Evolutionary conservation across 2,888 invertebrate species (phyloP), one percentile per base, ranked within the genome.

Genomic region (Temnothorax ravouxi): DNA sequence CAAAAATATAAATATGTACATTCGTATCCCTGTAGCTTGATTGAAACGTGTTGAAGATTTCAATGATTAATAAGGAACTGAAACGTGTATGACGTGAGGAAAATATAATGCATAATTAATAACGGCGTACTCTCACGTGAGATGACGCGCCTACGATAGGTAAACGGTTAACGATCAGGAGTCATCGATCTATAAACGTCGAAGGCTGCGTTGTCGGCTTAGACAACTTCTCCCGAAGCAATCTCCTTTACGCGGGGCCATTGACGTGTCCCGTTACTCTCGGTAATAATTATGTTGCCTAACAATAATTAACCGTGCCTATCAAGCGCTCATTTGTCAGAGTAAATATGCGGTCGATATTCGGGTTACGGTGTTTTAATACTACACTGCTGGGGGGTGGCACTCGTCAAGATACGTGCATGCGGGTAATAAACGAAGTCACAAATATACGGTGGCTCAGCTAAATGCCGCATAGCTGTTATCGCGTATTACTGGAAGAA

Each of bases 291-390:
- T 85, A 64, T 52, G 79, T 59, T 79, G 83, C 83, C 85, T 87
- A 88, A 86, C 85, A 86, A 89, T 90, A 90, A 92, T 91, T 91
- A 91, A 91, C 89, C 87, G 87, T 88, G 89, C 88, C 88, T 89
- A 92, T 91, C 91, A 91, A 92, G 89, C 90, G 91, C 87, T 89
- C 92, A 91, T 92, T 92, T 91, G 88, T 84, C 86, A 87, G 85
- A 91, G 89, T 90, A 91, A 91, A 91, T 92, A 92, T 88, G 91
- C 86, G 77, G 84, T 83, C 88, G 90, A 90, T 90, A 89, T 86
- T 54, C 71, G 74, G 69, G 44, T 29, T 54, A 54, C 47, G 79
- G 38, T 59, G 47, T 21, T 79, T 79, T 34, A 59, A 71, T 47
- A 25, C 25, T 15, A 52, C 21, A 34, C 59, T 54, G 52, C 62